phyloP scores from a whole-genome alignment of 2,888 invertebrate species.

The Teleogryllus oceanicus region DNA sequence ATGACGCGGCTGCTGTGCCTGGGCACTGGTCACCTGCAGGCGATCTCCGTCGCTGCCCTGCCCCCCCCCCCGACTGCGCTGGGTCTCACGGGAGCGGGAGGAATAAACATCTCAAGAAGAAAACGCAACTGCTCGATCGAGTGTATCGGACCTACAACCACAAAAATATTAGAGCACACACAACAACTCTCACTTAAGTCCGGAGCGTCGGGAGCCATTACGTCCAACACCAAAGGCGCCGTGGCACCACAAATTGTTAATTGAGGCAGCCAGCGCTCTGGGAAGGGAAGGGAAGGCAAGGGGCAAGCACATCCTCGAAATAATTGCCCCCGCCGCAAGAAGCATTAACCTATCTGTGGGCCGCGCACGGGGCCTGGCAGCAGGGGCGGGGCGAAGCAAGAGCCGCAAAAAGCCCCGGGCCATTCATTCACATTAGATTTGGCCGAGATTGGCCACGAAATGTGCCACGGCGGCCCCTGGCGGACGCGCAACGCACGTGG shows the following conservation, averaged over 20 bases:
- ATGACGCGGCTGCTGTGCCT: no score
- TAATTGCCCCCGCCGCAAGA: background rate
- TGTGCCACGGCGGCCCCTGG: background rate
- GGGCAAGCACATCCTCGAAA: background rate
- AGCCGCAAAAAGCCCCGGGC: background rate
- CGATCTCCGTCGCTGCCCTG: no score
- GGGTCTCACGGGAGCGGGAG: no score
- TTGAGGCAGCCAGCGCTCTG: background rate
- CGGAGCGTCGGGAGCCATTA: background rate
- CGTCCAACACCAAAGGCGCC: background rate
- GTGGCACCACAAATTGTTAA: constrained; percentile 18
- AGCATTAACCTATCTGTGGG: background rate
- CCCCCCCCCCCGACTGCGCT: no score
- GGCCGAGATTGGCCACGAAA: constrained; percentile 18
- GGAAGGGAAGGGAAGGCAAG: background rate
- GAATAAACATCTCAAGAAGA: background rate
- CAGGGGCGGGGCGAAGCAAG: background rate
- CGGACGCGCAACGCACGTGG: background rate
- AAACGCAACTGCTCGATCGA: background rate
- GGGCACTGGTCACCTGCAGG: no score
- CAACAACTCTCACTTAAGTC: background rate
- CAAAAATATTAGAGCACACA: constrained; percentile 18
- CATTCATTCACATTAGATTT: constrained; percentile 18
- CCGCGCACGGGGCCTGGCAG: background rate
- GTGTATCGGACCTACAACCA: background rate